Evolutionary conservation across 2,888 invertebrate genomes (phyloP), one percentile per base, ranked within the genome.

Genomic region (Drosophila mimica): DNA sequence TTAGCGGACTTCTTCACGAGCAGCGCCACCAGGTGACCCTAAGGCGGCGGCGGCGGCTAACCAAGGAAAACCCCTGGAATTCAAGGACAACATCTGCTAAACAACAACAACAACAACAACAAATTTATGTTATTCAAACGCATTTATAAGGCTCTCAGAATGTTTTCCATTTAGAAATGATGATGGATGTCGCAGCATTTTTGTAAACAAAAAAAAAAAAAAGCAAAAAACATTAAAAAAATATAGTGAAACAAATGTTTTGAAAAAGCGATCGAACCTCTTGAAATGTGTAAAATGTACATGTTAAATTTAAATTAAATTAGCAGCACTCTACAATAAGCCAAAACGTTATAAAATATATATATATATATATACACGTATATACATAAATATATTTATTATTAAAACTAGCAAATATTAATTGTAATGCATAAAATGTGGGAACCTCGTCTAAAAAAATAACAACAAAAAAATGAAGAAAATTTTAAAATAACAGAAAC

Each of bases 11-110:
- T 94, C 95, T 95, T 95, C 95, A 94, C 96, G 95, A 94, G 96
- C 96, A 94, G 95, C 94, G 92, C 95, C 94, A 93, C 95, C 94
- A 94, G 96, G 95, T 95, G 96, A 96, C 95, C 96, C 91, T 93
- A 93, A 93, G 89, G 89, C 96, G 94, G 88, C 25, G 94, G 88
- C 25, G 2, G 25, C 96, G 94, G 43, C 69, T 70, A 70, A 46
- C 28, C 40, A 20, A 25, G 70, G 1, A 4, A 15, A 46, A 46
- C 20, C 43, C n/a, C 57, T 36, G 49, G 25, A 71, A 69, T 51
- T 61, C 62, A 56, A 66, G 34, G 65, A 57, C 31, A 69, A 57
- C 54, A 64, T 49, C 59, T 43, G 51, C 51, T 33, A 28, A 59
- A 56, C 40, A 59, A 64, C 61, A 59, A 52, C 34, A 63, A 43